These are phyloP conservation scores for Aphelocoma californica DNA, from an alignment of 2,797 vertebrate species.

Conservation along the genomic window DNA sequence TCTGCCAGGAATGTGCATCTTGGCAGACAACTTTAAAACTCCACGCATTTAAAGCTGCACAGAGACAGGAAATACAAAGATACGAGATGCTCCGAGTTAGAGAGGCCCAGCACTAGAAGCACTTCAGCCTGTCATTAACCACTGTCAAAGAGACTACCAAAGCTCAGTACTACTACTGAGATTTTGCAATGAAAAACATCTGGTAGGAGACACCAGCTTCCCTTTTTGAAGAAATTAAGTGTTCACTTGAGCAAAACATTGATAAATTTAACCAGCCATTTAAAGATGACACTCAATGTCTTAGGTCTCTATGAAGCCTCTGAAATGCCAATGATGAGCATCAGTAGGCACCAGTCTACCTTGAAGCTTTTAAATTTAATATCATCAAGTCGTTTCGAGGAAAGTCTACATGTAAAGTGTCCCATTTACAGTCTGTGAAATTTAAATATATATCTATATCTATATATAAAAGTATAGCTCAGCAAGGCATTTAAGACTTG, in stretches of 20 bases:
- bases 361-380: constrained; percentile 27
- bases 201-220: not conserved
- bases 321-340: constrained; percentile 41
- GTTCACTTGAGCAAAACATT: not conserved
- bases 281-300: not conserved
- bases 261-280: not conserved
- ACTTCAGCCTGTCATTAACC: not conserved
- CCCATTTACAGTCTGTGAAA: not conserved
- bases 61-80: not conserved
- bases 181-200: not conserved
- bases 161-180: not conserved
- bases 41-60: not conserved
- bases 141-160: not conserved
- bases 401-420: constrained; percentile 12
- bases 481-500: not conserved
- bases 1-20: not conserved
- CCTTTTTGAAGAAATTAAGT: not conserved
- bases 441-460: not conserved
- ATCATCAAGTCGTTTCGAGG: not conserved
- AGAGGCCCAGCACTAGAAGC: not conserved
- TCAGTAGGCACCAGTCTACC: constrained; percentile 44
- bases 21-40: not conserved
- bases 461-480: not conserved
- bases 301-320: not conserved
- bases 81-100: not conserved